phyloP scores from a whole-genome alignment of 2,888 invertebrate genomes.

The Hybos culiciformis region DNA sequence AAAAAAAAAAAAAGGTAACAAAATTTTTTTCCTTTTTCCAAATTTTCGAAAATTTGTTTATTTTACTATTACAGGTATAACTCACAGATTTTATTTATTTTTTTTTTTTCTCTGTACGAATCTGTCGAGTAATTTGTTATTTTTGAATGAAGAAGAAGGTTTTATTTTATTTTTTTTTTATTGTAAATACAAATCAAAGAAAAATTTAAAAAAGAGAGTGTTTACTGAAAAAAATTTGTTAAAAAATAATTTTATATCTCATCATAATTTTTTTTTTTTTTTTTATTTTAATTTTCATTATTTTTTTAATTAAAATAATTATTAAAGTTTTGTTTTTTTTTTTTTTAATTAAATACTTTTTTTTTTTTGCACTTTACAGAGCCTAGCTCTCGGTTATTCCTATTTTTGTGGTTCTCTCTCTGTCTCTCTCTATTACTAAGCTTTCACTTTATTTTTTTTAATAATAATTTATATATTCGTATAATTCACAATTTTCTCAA shows the following conservation, averaged over 20 bases:
- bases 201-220: neutral
- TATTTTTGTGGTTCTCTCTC: no score
- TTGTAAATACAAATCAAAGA: neutral
- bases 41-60: no score
- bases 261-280: neutral
- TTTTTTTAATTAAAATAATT: slow-evolving; percentile 8
- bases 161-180: neutral
- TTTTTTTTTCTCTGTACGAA: no score
- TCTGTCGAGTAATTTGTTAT: no score
- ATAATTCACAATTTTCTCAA: slow-evolving; percentile 17
- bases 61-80: no score
- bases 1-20: no score
- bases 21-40: no score
- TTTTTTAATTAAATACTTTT: slow-evolving; percentile 1
- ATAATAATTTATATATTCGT: neutral
- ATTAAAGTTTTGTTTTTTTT: slow-evolving; percentile 8
- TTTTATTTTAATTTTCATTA: slow-evolving; percentile 8
- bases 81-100: no score
- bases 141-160: neutral
- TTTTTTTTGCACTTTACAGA: slow-evolving; percentile 3
- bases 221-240: neutral
- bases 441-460: neutral
- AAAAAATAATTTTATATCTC: slow-evolving; percentile 3
- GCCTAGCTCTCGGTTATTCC: neutral
- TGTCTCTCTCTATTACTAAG: slow-evolving; percentile 1